These are phyloP conservation scores for Tanaodytes sp. DNA, from an alignment of 2,888 invertebrate genomes.

Conservation along the genomic window DNA sequence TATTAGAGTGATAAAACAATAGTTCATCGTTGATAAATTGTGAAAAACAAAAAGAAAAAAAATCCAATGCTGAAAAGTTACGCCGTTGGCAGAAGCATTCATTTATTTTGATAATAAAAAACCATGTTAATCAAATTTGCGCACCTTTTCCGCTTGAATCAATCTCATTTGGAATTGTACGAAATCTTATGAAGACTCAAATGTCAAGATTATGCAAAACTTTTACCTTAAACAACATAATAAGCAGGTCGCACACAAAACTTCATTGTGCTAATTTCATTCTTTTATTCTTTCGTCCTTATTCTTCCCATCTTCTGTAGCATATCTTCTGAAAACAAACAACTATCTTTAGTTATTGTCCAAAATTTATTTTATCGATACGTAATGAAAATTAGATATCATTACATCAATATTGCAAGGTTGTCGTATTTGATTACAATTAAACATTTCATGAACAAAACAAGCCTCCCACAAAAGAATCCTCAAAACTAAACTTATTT, in stretches of 20 bases:
- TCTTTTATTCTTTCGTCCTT: conserved; percentile 39
- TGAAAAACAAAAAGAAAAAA: conserved; percentile 8
- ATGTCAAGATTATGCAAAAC: conserved; percentile 70
- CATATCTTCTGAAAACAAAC: conserved; percentile 69
- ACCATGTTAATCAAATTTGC: background rate
- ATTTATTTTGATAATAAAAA: conserved; percentile 14
- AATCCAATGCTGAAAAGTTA: conserved; percentile 7
- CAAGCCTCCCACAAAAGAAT: too few relatives aligned
- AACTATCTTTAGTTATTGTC: conserved; percentile 48
- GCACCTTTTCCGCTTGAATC: conserved; percentile 22
- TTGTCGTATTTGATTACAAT: too few relatives aligned
- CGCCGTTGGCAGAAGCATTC: background rate
- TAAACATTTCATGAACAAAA: too few relatives aligned
- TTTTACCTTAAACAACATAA: conserved; percentile 71
- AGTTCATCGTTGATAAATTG: conserved; percentile 18
- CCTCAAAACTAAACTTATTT: too few relatives aligned
- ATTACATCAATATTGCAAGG: conserved; percentile 25
- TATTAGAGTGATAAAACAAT: conserved; percentile 26
- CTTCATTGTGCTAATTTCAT: conserved; percentile 57
- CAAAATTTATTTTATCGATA: background rate
- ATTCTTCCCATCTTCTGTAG: conserved; percentile 31
- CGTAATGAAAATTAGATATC: conserved; percentile 30
- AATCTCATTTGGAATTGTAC: conserved; percentile 33
- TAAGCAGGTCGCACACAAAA: conserved; percentile 64
- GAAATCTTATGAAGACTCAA: conserved; percentile 49